Evolutionary conservation across 2,113 vertebrate species (phyloP), one percentile per base, ranked within the genome.

Genomic region (Hypomesus transpacificus): DNA sequence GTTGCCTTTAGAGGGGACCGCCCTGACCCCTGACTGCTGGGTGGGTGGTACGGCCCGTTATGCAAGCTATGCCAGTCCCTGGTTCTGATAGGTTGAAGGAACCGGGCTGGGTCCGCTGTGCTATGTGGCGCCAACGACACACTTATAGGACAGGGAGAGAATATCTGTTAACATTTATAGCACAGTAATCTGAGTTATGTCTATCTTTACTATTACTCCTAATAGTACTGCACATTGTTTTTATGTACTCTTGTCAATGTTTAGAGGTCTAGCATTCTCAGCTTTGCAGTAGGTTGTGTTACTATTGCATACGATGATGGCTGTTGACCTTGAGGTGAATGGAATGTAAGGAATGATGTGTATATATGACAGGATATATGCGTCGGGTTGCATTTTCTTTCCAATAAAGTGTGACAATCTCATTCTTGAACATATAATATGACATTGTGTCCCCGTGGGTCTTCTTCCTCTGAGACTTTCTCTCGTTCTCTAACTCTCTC

Each of bases 401-500:
- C 82, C 81, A 91, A 89, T 91, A 88, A 91, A 92, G 83, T 82
- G 83, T 89, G 84, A 86, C 79, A 74, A 68, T 78, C 63, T 68
- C 75, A 18, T 78, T 82, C 73, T 66, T 62, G 54, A 71, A 73
- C 3, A 61, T 31, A 54, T 5, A 59, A 31, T 18, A 13, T 24
- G 17, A 50, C 17, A 4, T 51, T 3, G 17, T 21, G 16, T 51
- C 16, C 57, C 22, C 13, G 13, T 50, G 31, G 7, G 3, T 20
- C 7, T 17, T 17, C 14, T 46, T 61, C 31, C 24, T 59, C 22
- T 53, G 39, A 17, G 6, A 61, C 31, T 60, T 34, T 53, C 69
- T 46, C 39, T 56, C 20, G 26, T 53, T 21, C 2, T 74, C 46
- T 61, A 8, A 46, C 61, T 28, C 8, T 34, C 8, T 34, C 1